Base-by-base conservation (phyloP, 2,113 vertebrate genomes). In the Aix galericulata region DNA sequence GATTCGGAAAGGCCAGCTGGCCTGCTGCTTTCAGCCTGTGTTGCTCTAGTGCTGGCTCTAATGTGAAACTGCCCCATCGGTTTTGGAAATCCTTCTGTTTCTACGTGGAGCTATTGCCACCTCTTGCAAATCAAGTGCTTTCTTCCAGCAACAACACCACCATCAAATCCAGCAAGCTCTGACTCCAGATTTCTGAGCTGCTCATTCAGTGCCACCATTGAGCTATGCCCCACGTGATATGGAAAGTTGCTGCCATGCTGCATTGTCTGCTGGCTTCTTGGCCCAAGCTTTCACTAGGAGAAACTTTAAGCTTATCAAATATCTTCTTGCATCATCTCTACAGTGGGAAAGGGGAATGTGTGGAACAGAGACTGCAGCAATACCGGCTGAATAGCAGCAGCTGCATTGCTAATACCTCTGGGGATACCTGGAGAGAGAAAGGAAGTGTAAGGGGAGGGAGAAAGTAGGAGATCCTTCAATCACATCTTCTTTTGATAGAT, bases 11-110 rank as follows among this genome's bases (percentile, higher is more conserved):
- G 84, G 76, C 75, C 72, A 82, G 66, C 53, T 78, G 34, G 72
- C 72, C 73, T 79, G 72, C 46, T 94, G 87, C 82, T 81, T 74
- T 86, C 64, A 21, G 29, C 59, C 68, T 50, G 11, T 32, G 36
- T 77, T 68, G 89, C 63, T 15, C 13, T 56, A 1, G 29, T 11
- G 0, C 53, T 88, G 73, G 29, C 73, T 77, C 53, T 46, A 53
- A 36, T 18, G 15, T 4, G 29, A 68, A 75, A 80, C 52, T 81
- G 52, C 53, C 52, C 42, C 38, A 44, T 17, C 53, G 52, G 75
- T 44, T 93, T 79, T 78, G 69, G 86, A 83, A 95, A 92, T 29
- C 73, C 13, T 34, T 77, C 72, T 63, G 38, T 46, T 92, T 87
- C 62, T 53, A 42, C 15, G 21, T 0, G 2, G 48, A 36, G 38